These are phyloP conservation scores for Etheostoma cragini DNA, from an alignment of 2,113 vertebrate genomes.

Conservation along the genomic window DNA sequence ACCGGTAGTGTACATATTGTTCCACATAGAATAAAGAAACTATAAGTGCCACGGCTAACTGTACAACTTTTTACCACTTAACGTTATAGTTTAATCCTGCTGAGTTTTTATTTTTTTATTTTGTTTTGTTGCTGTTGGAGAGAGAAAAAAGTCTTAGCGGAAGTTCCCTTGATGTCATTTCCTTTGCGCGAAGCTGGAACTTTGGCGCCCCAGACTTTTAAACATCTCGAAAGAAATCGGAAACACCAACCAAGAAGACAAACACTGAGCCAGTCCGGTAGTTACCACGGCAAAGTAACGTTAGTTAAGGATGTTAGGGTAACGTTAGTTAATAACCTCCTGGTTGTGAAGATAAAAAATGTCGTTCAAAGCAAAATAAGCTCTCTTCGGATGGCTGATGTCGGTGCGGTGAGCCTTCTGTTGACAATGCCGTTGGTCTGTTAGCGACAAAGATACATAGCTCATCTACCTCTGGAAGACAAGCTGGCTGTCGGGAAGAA, in stretches of 20 bases:
- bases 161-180: conserved; percentile 29
- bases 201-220: conserved; percentile 48
- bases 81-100: no score
- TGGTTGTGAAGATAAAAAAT: neutral
- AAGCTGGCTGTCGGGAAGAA: neutral
- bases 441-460: neutral
- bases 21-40: no score
- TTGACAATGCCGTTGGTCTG: neutral
- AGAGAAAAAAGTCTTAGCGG: neutral
- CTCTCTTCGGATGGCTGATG: neutral
- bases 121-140: no score
- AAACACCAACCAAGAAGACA: fast-evolving
- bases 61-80: no score
- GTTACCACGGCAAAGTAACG: neutral
- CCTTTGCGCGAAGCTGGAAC: conserved; percentile 66
- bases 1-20: no score
- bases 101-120: neutral
- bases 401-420: neutral
- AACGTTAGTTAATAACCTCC: fast-evolving
- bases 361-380: neutral
- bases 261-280: fast-evolving
- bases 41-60: no score
- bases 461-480: neutral
- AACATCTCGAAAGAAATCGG: neutral
- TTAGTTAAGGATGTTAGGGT: fast-evolving